phyloP scores from a whole-genome alignment of 2,797 vertebrate genomes.

The Gadopsis bispinosus region DNA sequence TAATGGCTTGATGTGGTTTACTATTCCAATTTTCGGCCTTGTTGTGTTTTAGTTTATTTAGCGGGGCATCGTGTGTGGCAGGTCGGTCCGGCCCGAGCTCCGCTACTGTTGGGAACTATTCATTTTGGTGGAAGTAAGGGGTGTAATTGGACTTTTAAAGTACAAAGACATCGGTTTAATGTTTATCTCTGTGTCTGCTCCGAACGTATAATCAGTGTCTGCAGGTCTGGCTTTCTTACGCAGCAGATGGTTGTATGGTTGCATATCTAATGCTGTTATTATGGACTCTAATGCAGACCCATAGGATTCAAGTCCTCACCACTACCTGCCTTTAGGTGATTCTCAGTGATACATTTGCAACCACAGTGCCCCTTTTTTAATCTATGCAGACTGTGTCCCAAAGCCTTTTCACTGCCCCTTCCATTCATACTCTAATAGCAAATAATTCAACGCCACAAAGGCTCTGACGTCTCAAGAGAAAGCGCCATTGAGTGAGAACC shows the following conservation, averaged over 20 bases:
- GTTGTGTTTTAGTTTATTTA: conserved; percentile 79
- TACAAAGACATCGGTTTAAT: conserved; percentile 68
- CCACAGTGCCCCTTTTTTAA: conserved; percentile 34
- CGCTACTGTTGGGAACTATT: conserved; percentile 70
- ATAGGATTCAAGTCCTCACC: conserved; percentile 24
- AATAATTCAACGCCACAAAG: conserved; percentile 84
- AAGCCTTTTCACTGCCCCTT: conserved; percentile 65
- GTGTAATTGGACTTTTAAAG: conserved; percentile 79
- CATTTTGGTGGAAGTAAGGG: conserved; percentile 75
- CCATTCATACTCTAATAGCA: conserved; percentile 76
- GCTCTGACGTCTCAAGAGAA: conserved; percentile 73
- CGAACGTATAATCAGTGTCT: conserved; percentile 71
- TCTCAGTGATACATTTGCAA: conserved; percentile 39
- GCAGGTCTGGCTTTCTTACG: conserved; percentile 57
- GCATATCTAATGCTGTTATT: conserved; percentile 46
- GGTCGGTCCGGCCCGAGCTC: conserved; percentile 53
- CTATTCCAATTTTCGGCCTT: conserved; percentile 71
- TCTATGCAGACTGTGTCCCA: conserved; percentile 64
- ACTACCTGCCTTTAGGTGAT: conserved; percentile 34
- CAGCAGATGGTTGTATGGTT: conserved; percentile 48
- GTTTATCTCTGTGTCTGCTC: conserved; percentile 71
- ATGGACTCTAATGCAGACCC: conserved; percentile 21
- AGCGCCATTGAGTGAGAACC: conserved; percentile 73
- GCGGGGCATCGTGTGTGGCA: conserved; percentile 79
- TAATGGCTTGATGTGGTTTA: conserved; percentile 79